Base-by-base conservation (phyloP, 2,797 vertebrate species). In the Anabacerthia variegaticeps region DNA sequence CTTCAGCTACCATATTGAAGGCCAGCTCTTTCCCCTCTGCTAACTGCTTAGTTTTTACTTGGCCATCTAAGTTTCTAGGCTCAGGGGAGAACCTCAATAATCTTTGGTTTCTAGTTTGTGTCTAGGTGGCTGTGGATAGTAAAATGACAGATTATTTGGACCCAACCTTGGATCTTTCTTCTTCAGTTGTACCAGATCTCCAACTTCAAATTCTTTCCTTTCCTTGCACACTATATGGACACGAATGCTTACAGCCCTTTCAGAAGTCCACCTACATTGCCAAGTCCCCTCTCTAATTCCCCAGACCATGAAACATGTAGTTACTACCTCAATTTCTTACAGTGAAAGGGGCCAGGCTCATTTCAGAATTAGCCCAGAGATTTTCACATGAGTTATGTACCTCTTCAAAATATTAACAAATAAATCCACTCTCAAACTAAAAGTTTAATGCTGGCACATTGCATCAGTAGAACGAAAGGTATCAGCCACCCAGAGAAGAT, bases 201-300 rank as follows among this genome's bases (percentile, higher is more conserved):
- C 48, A 19, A 2, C 26, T 37, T 14, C 32, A 79, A 69, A 13
- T 68, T 75, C 22, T 56, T 71, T 61, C 9, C 18, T 44, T 79
- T n/a, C 15, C 7, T 12, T 27, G 14, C 16, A 28, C 21, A 15
- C 56, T 62, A 4, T 6, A 1, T 22, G 16, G 26, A 52, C 37
- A 24, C 0, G 0, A 51, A 56, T 27, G 9, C 5, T 41, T 24
- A 14, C 26, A 62, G 14, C 27, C 18, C 5, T 41, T 75, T 55
- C n/a, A 41, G 58, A 68, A 10, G 22, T 34, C 23, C 3, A 1
- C 9, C 34, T 56, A 6, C 12, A 9, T 22, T 23, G 65, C 39
- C 14, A 73, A 37, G 39, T 27, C 11, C 20, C 7, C 26, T 69
- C 39, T 54, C 3, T 23, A 69, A 5, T 85, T 69, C 21, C 7